Evolutionary conservation across 2,797 vertebrate species (phyloP), one percentile per base, ranked within the genome.

Genomic region (Urophycis tenuis): DNA sequence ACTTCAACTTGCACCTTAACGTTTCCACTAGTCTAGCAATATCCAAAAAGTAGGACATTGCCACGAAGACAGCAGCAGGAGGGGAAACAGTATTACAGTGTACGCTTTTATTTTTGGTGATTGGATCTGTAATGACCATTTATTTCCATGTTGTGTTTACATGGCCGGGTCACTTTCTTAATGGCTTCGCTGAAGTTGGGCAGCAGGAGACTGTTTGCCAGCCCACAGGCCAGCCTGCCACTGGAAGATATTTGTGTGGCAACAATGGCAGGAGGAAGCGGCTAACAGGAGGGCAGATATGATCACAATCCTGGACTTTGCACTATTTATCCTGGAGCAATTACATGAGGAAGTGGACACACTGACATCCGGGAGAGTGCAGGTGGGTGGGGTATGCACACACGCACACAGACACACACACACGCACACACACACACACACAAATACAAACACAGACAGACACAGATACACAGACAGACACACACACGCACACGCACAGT

Each of bases 341-440:
- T 94, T 92, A 92, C 87, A 92, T 87, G 87, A 92, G 93, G 93
- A 94, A 94, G 93, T 91, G 92, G 90, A 92, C 92, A 93, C 92
- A 91, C 93, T 93, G 92, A 92, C 89, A 89, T 93, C 88, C 90
- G 87, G 85, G 83, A 86, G 85, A 73, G 85, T 80, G 85, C 82
- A 81, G 84, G 86, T 82, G 87, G 90, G 89, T 75, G 87, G 86
- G 87, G 85, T 81, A 80, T 78, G 73, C 76, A 11, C 71, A 73
- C 77, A 67, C 22, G 34, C 49, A 11, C n/a, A 49, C 83, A 87
- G 81, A 85, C 82, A 83, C 70, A 77, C 84, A 83, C 60, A 31
- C 72, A 73, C 76, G 69, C 32, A 74, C 74, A 71, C 75, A 49
- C 36, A 89, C 33, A 33, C 67, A 41, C 97, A 75, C 73, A n/a